Conservation (phyloP, 2,888 invertebrate genomes). For the Sarcophaga rosellei region DNA sequence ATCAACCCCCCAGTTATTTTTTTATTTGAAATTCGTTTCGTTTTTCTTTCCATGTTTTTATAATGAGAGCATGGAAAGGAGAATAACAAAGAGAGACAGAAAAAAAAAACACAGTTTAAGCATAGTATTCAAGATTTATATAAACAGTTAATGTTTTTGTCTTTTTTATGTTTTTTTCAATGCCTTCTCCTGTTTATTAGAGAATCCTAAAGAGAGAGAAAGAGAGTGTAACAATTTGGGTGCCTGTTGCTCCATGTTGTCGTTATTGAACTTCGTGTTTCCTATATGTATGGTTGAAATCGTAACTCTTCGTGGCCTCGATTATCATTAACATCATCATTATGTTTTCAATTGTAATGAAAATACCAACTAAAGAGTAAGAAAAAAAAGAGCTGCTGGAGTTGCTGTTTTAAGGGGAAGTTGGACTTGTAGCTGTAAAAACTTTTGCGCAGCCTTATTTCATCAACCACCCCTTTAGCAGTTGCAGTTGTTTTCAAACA, state of each 20-base stretch:
- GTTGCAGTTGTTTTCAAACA: slow-evolving; percentile 45
- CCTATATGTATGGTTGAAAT: slow-evolving; percentile 37
- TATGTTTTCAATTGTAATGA: slow-evolving; percentile 23
- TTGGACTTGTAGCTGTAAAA: background rate
- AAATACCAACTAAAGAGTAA: background rate
- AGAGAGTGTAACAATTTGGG: background rate
- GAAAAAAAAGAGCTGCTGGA: background rate
- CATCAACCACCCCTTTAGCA: slow-evolving; percentile 45
- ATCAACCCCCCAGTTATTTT: slow-evolving; percentile 41
- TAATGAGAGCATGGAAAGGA: slow-evolving; percentile 41
- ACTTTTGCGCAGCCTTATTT: slow-evolving; percentile 57
- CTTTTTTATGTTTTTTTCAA: too few species aligned
- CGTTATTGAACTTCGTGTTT: slow-evolving; percentile 12
- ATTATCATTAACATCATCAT: slow-evolving; percentile 45
- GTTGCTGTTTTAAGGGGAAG: slow-evolving; percentile 15
- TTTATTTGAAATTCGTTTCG: background rate
- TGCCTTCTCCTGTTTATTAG: too few species aligned
- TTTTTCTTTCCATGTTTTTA: slow-evolving; percentile 29
- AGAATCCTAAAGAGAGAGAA: too few species aligned
- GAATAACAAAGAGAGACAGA: slow-evolving; percentile 35
- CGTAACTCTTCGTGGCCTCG: slow-evolving; percentile 44
- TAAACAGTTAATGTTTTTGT: too few species aligned
- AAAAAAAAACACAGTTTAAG: background rate
- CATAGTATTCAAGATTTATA: background rate
- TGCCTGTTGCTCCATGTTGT: slow-evolving; percentile 47